A percentile compares a stretch with the other conserved stretches of the same genome.
These are phyloP conservation scores for Psilanteris sp. DNA, from an alignment of 1,140 invertebrate species.

Conservation along the genomic window DNA sequence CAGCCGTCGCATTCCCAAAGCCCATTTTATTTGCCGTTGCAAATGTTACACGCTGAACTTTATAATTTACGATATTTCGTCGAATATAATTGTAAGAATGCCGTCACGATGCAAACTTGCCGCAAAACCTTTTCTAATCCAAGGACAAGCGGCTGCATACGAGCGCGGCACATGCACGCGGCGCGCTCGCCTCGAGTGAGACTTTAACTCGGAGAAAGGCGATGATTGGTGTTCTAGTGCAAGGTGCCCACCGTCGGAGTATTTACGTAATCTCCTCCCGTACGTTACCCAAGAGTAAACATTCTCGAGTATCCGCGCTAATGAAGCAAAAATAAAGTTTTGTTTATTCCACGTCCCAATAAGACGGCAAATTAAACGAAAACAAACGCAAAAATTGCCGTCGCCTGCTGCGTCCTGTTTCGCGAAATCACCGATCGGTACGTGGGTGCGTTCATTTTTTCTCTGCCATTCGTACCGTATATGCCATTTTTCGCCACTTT, in stretches of 20 bases:
- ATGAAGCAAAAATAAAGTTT: constrained; percentile 66
- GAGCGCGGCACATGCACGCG: constrained; percentile 47
- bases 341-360: constrained; percentile 56
- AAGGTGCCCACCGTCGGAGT: constrained; percentile 62
- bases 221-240: constrained; percentile 69
- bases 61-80: constrained; percentile 66
- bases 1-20: constrained; percentile 19
- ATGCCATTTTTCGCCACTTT: no score
- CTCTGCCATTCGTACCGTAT: no score
- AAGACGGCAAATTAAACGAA: constrained; percentile 59
- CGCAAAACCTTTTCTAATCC: constrained; percentile 66
- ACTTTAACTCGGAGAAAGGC: constrained; percentile 70
- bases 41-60: constrained; percentile 65
- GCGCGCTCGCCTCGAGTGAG: constrained; percentile 40
- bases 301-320: constrained; percentile 65
- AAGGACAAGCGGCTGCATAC: constrained; percentile 53
- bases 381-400: constrained; percentile 53
- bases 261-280: constrained; percentile 68
- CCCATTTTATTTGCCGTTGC: constrained; percentile 36
- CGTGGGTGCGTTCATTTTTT: no score
- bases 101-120: constrained; percentile 63
- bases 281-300: constrained; percentile 66
- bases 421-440: no score
- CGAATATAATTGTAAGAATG: constrained; percentile 67
- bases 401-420: constrained; percentile 31